phyloP scores from a whole-genome alignment of 2,797 vertebrate species.

The Pangasius sanitwongsei region DNA sequence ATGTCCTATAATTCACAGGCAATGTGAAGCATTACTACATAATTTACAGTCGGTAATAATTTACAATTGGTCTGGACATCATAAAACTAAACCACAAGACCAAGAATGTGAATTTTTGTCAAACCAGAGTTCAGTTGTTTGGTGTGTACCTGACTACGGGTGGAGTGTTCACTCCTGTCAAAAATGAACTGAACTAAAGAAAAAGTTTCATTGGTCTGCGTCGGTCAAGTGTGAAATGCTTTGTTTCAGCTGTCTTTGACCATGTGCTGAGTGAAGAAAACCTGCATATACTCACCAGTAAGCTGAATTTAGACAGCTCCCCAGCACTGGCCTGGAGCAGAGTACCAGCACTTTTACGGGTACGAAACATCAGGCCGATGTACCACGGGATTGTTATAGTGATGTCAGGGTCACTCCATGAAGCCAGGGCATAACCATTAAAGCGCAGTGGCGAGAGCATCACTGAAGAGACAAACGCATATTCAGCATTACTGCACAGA shows the following conservation, averaged over 20 bases:
- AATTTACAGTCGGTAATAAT: not conserved
- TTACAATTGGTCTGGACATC: too few species aligned
- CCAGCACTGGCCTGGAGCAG: conserved; percentile 82
- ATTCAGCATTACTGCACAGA: conserved; percentile 11
- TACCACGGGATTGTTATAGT: conserved; percentile 88
- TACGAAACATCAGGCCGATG: conserved; percentile 89
- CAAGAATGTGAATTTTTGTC: too few species aligned
- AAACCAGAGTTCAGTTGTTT: not conserved
- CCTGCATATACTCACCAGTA: conserved; percentile 74
- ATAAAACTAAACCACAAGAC: too few species aligned
- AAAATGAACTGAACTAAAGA: not conserved
- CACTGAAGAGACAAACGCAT: conserved; percentile 64
- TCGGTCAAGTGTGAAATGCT: not conserved
- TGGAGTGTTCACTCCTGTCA: not conserved
- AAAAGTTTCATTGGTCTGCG: not conserved
- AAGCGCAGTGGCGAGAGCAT: conserved; percentile 85
- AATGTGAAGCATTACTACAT: not conserved
- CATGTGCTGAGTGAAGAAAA: not conserved
- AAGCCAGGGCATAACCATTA: conserved; percentile 80
- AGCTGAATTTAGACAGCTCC: conserved; percentile 76
- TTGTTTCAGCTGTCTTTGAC: not conserved
- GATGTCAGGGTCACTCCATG: conserved; percentile 82
- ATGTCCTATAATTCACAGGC: not conserved
- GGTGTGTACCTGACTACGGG: not conserved
- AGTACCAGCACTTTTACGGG: conserved; percentile 76